phyloP scores from a whole-genome alignment of 2,888 invertebrate species.

The Tenthredo distinguenda region DNA sequence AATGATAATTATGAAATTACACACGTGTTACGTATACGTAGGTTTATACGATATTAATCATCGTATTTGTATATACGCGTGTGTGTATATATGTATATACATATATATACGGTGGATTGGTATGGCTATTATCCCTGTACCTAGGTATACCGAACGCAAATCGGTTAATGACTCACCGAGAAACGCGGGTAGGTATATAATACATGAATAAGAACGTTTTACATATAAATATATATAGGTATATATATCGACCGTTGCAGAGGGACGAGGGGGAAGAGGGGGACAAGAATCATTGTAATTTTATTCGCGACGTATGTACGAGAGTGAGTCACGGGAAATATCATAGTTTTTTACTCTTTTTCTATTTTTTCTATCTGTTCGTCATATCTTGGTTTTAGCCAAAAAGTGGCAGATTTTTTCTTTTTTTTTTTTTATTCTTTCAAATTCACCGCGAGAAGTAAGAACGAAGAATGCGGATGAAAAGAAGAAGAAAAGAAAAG shows the following conservation, averaged over 20 bases:
- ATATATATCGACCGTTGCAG: background rate
- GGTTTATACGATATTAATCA: background rate
- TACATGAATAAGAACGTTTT: background rate
- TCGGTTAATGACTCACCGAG: conserved; percentile 12
- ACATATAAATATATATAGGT: background rate
- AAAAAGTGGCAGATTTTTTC: background rate
- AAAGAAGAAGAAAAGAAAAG: no score
- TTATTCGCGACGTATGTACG: background rate
- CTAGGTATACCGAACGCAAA: no score
- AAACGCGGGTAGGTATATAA: background rate
- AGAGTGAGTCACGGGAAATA: background rate
- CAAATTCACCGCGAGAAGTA: background rate
- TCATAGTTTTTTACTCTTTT: background rate
- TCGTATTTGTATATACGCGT: background rate
- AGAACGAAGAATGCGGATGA: no score
- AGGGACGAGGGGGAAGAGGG: background rate
- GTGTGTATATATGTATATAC: no score
- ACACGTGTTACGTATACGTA: background rate
- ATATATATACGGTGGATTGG: background rate
- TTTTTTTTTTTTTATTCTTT: no score
- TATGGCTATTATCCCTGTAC: background rate
- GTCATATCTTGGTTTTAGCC: no score
- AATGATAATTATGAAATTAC: background rate
- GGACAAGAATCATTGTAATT: background rate
- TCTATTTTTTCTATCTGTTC: background rate